These are phyloP conservation scores for Phataginus tetradactyla DNA, from an alignment of 2,797 vertebrate genomes.

Conservation along the genomic window DNA sequence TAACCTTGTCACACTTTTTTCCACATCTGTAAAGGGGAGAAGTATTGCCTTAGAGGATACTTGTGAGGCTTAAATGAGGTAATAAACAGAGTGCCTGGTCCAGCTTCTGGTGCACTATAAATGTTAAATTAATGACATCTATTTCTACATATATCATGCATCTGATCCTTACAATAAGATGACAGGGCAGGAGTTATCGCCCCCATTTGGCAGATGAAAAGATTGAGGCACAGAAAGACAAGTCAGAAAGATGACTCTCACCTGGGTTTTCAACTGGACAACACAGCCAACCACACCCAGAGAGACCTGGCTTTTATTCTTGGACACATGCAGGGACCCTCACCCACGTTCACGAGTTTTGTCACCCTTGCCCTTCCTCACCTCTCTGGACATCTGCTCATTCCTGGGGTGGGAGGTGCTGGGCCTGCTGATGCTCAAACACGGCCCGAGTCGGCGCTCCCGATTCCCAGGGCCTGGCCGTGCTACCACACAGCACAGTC, in stretches of 20 bases:
- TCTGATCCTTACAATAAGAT: neutral
- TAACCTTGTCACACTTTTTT: neutral
- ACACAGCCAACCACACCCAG: neutral
- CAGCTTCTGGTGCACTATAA: neutral
- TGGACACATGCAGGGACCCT: neutral
- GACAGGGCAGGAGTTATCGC: neutral
- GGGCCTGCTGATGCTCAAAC: neutral
- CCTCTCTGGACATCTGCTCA: neutral
- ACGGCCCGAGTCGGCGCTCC: neutral
- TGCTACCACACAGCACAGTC: neutral
- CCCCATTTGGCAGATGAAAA: neutral
- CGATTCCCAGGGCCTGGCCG: neutral
- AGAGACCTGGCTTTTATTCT: neutral
- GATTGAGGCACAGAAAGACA: neutral
- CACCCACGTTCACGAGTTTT: neutral
- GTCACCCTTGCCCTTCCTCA: rapidly evolving
- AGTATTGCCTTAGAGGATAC: neutral
- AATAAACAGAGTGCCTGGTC: neutral
- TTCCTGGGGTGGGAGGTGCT: neutral
- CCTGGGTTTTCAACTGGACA: neutral
- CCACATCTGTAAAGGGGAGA: neutral
- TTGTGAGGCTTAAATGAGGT: neutral
- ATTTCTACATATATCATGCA: neutral
- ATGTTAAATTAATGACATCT: neutral
- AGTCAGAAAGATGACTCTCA: neutral